Evolutionary conservation across 2,113 vertebrate genomes (phyloP).

Genomic region (Dromaius novaehollandiae): DNA sequence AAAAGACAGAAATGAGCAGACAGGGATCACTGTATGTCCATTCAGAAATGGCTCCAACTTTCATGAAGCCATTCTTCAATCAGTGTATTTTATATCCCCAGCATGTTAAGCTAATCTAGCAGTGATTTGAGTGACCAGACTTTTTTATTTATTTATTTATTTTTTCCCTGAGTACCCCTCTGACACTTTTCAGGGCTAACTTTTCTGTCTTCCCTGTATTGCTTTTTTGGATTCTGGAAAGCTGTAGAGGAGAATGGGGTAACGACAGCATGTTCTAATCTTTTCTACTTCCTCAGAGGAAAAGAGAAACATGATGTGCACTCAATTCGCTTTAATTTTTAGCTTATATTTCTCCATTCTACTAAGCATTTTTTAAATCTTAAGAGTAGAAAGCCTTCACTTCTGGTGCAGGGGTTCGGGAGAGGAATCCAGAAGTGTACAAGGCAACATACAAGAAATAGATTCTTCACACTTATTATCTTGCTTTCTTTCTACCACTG

Average conservation of each 20-base stretch:
- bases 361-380: not conserved
- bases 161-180: no score
- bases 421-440: not conserved
- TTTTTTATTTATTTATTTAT: not conserved
- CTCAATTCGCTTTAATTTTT: not conserved
- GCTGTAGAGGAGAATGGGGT: not conserved
- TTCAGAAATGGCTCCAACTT: rapidly evolving
- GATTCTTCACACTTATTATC: not conserved
- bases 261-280: not conserved
- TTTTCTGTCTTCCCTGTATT: not conserved
- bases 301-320: not conserved
- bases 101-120: not conserved
- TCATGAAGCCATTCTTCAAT: not conserved
- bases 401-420: not conserved
- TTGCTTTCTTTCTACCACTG: not conserved
- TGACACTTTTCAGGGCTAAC: not conserved
- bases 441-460: not conserved
- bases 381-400: not conserved
- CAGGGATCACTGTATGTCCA: not conserved
- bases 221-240: not conserved
- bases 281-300: not conserved
- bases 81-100: not conserved
- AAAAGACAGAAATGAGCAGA: not conserved
- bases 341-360: not conserved
- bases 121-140: not conserved